Evolutionary conservation across 2,797 vertebrate genomes (phyloP), one percentile per base, ranked within the genome.

Genomic region (Perodicticus potto): DNA sequence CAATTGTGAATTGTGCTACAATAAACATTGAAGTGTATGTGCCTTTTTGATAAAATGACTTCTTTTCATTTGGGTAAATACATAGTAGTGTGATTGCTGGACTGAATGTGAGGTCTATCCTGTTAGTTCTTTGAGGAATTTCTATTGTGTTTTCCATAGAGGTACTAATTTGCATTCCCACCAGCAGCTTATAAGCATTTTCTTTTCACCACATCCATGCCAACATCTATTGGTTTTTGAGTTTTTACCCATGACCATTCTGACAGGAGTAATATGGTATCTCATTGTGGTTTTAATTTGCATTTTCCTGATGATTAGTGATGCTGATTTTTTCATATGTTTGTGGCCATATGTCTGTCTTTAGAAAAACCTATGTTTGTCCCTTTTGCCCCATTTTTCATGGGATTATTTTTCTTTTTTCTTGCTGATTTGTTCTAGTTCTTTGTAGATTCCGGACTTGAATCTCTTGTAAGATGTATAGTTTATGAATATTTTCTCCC

Each of bases 101-200:
- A n/a, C n/a, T 9, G 65, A 67, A 19, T 2, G 3, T n/a, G 19
- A 19, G 7, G 32, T 67, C 32, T 67, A 67, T 32, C 49, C 49
- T 67, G n/a, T 19, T 67, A n/a, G 65, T n/a, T 67, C 32, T 67
- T 67, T 67, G 65, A n/a, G 65, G 65, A 67, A 67, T 67, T 32
- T 67, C 7, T 0, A 4, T 20, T 17, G 16, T 9, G 16, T 67
- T 67, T 67, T 19, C 65, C 19, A n/a, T 19, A 67, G 65, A 67
- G 7, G 32, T 67, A 3, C 65, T 67, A 67, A 67, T 9, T 20
- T 67, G 19, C 3, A 9, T n/a, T 34, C 32, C 65, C 7, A n/a
- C 32, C 65, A 1, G 9, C 32, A 10, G 65, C 0, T 3, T 20
- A 4, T n/a, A 67, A 67, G 65, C 14, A 3, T 67, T n/a, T 1